Base-by-base conservation (phyloP, 2,113 vertebrate genomes). In the Misgurnus mizolepis region DNA sequence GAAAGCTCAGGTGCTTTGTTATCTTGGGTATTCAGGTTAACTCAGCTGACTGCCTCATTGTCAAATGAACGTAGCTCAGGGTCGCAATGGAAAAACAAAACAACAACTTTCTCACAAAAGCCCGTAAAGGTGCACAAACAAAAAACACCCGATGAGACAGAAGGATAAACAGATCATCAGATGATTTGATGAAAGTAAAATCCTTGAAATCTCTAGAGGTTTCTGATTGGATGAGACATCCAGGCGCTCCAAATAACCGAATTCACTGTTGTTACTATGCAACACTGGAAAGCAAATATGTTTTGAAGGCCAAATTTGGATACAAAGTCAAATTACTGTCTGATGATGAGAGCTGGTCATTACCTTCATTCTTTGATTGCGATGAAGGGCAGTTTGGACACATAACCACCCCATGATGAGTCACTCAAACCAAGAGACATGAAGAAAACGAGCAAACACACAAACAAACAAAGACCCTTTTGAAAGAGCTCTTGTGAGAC, bases 1-100 rank as follows among this genome's bases (percentile, higher is more conserved):
- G 79, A 55, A 71, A 79, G 65, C 84, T 83, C 81, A 85, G 84
- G 81, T 83, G 84, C 64, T 82, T 67, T 75, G 66, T 65, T 78
- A 76, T 83, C 79, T 71, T 71, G 71, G 79, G 64, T 60, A 64
- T 79, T 81, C 76, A 81, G 82, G 84, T 85, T 81, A 81, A 56
- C 67, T 58, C 56, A 64, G 82, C 75, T 79, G 79, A 81, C 76
- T 81, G 82, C 82, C 55, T 83, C 64, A 83, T 80, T 76, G 84
- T 81, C 72, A 81, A 83, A 85, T 81, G 76, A 71, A 67, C 74
- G 70, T 65, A 67, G 79, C 74, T 62, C 77, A 43, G 45, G 41
- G 62, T 53, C 8, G 11, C 14, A 53, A 49, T 0, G 6, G 53
- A 61, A 75, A 27, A 68, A 45, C 43, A 45, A 66, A 47, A 53